Conservation (phyloP, 2,113 vertebrate species). For the Xiphophorus maculatus region DNA sequence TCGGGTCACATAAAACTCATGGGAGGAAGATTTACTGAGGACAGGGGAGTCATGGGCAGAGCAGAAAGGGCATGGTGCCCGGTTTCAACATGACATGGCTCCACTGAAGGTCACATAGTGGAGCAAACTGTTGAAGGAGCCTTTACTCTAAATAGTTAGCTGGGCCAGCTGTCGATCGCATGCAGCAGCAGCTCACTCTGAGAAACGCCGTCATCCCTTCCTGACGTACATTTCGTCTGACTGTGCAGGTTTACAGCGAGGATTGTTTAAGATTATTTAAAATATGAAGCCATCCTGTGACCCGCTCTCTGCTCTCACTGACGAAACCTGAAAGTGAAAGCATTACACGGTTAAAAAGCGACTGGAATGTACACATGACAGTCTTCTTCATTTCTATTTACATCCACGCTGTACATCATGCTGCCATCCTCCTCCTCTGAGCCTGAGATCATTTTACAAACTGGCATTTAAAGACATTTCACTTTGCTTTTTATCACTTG, state of each 20-base stretch:
- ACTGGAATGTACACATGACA: slow-evolving; percentile 16
- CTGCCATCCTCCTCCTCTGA: slow-evolving; percentile 27
- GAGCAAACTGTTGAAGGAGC: slow-evolving; percentile 56
- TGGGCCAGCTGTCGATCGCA: slow-evolving; percentile 64
- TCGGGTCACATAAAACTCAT: not conserved
- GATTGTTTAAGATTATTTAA: not conserved
- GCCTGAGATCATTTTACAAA: not conserved
- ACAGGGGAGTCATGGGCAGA: slow-evolving; percentile 11
- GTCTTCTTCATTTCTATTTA: slow-evolving; percentile 55
- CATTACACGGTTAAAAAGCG: not conserved
- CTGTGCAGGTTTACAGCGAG: not conserved
- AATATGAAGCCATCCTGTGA: not conserved
- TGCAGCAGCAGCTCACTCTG: slow-evolving; percentile 8
- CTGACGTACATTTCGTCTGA: not conserved
- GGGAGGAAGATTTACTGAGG: not conserved
- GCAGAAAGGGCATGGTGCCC: slow-evolving; percentile 41
- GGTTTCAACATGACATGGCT: slow-evolving; percentile 56
- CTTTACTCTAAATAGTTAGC: slow-evolving; percentile 76
- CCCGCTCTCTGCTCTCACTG: not conserved
- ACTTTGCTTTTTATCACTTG: not conserved
- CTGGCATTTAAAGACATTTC: not conserved
- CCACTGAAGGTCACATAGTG: slow-evolving; percentile 77
- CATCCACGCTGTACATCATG: slow-evolving; percentile 43
- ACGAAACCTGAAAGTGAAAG: not conserved
- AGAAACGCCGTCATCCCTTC: slow-evolving; percentile 46